Evolutionary conservation across 2,797 vertebrate species (phyloP).

Genomic region (Thripadectes ignobilis): DNA sequence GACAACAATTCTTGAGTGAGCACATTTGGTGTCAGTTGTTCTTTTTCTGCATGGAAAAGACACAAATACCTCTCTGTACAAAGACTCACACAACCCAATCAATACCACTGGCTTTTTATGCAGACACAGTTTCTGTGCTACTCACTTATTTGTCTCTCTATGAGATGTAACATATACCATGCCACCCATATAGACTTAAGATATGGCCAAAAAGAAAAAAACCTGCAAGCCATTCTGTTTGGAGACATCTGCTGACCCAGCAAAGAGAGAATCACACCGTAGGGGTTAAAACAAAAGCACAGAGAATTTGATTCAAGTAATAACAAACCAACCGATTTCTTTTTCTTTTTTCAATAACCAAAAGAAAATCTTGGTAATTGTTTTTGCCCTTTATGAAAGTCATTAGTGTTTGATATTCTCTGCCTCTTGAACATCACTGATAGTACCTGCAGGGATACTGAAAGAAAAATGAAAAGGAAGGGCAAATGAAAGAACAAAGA

Average conservation of each 20-base stretch:
- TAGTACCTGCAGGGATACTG: not conserved
- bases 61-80: not conserved
- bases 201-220: not conserved
- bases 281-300: not conserved
- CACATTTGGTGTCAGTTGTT: not conserved
- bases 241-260: not conserved
- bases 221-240: not conserved
- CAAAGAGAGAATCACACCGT: not conserved
- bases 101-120: not conserved
- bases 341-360: no score
- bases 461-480: conserved; percentile 36
- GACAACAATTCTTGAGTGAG: not conserved
- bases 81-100: not conserved
- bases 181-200: not conserved
- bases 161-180: not conserved
- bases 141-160: not conserved
- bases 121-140: not conserved
- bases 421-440: not conserved
- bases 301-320: not conserved
- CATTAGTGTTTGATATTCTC: not conserved
- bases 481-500: conserved; percentile 32
- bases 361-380: not conserved
- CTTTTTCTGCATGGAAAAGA: not conserved
- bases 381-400: not conserved
- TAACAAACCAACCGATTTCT: not conserved